Evolutionary conservation across 2,113 vertebrate species (phyloP), one percentile per base, ranked within the genome.

Genomic region (Corythaeola cristata): DNA sequence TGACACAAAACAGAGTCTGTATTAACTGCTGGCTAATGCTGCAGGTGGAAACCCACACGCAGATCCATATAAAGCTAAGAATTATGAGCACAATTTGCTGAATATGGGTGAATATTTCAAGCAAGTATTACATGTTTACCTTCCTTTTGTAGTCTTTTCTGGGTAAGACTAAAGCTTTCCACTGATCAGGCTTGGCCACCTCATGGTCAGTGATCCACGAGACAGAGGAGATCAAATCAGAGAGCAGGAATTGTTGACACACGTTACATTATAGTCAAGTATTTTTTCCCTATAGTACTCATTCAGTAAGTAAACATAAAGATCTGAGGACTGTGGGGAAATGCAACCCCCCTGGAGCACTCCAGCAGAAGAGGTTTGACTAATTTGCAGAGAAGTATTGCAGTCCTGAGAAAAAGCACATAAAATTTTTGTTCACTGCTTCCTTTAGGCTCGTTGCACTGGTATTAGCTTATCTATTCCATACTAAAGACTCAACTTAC

Each of bases 181-280:
- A 1, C 17, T 41, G 32, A 18, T 39, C 19, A 50, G 37, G 17
- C 68, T 32, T 8, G 20, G 33, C 12, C 52, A 8, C 55, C 37
- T 77, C 47, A 37, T 7, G 32, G 49, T 6, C 73, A 62, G 63
- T 2, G 17, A 58, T 21, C 37, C 55, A 30, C n/a, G 33, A 28
- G 55, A 18, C 50, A 20, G 41, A 77, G 47, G 45, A 88, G 41
- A 75, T n/a, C 12, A 55, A 50, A 37, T 49, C 33, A 55, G 45
- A 26, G 47, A 50, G 59, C 0, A 4, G 39, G 39, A 84, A 33
- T 12, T 83, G 19, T 28, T 73, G 53, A 47, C 1, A 3, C 2
- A 0, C 0, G 2, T 44, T 49, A 41, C 12, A 5, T 28, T 47
- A 8, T 1, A 37, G 20, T 41, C 5, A 35, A 22, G 19, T 23